Evolutionary conservation across 2,888 invertebrate genomes (phyloP), one percentile per base, ranked within the genome.

Genomic region (Drosophila fulvimacula): DNA sequence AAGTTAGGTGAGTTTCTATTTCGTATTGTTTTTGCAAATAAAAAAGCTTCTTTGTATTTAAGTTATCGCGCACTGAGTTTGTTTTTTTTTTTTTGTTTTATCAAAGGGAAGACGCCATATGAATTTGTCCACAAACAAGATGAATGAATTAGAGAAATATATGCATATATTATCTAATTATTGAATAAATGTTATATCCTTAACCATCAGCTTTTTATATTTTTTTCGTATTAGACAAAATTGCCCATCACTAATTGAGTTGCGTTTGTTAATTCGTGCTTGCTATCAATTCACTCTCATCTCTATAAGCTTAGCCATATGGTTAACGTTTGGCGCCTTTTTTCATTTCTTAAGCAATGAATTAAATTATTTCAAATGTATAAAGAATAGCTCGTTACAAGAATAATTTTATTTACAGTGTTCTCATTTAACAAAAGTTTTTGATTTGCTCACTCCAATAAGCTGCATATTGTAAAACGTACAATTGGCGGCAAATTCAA

Each of bases 21-120:
- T n/a, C 6, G 30, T 32, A 32, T 32, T 48, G 48, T 32, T 42
- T 17, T 34, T 13, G 42, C 9, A 39, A 42, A 34, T 13, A 24
- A 13, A 49, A 38, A 39, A 76, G 76, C 76, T 76, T 76, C 71
- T 41, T 11, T 4, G 46, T 42, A n/a, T 42, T 68, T 34, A 36
- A 64, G 15, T 21, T 60, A 5, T 24, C 24, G 59, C 71, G 59
- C 41, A 17, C 11, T 21, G 10, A 4, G 5, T 51, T n/a, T 36
- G 24, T 27, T 27, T n/a, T 36, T 52, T 34, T 3, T 51, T n/a
- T 36, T 36, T 27, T 27, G 10, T 36, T 52, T 34, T 3, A 52
- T 9, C 13, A 15, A 17, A 13, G 60, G 21, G 65, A 56, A 19
- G 63, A 30, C n/a, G 9, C 39, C 0, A 21, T 1, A 19, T 15